A percentile compares a stretch with the other conserved stretches of the same genome.
These are phyloP conservation scores for Sylvia atricapilla DNA, from an alignment of 2,113 vertebrate species.

Conservation along the genomic window DNA sequence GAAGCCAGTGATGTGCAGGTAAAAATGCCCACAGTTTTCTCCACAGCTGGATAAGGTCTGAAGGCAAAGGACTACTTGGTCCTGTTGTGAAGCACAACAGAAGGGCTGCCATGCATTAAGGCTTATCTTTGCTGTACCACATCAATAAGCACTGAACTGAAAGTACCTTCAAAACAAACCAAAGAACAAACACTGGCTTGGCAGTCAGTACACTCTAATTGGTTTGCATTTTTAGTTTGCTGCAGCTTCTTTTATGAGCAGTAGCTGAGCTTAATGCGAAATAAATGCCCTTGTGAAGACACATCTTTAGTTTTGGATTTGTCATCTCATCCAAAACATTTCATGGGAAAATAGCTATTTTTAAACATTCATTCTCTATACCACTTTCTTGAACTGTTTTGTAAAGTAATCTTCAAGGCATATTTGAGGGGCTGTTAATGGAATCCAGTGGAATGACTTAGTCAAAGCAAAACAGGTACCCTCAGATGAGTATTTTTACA, in stretches of 20 bases:
- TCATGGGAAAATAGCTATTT: background rate
- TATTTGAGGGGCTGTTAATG: background rate
- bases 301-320: background rate
- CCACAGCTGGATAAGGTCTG: background rate
- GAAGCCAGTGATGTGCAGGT: background rate
- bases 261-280: background rate
- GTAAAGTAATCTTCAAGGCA: background rate
- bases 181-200: conserved; percentile 12
- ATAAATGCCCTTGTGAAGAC: background rate
- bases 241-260: background rate
- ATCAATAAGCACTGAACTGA: background rate
- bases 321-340: background rate
- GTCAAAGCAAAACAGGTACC: background rate
- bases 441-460: background rate
- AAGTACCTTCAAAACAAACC: background rate
- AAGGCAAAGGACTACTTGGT: background rate
- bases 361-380: background rate
- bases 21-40: background rate
- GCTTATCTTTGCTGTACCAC: background rate
- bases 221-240: background rate
- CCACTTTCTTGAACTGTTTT: background rate
- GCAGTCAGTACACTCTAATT: background rate
- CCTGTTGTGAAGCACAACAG: background rate
- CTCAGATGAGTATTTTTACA: background rate
- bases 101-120: background rate